Evolutionary conservation across 2,888 invertebrate genomes (phyloP).

Genomic region (Tupiocoris notatus): DNA sequence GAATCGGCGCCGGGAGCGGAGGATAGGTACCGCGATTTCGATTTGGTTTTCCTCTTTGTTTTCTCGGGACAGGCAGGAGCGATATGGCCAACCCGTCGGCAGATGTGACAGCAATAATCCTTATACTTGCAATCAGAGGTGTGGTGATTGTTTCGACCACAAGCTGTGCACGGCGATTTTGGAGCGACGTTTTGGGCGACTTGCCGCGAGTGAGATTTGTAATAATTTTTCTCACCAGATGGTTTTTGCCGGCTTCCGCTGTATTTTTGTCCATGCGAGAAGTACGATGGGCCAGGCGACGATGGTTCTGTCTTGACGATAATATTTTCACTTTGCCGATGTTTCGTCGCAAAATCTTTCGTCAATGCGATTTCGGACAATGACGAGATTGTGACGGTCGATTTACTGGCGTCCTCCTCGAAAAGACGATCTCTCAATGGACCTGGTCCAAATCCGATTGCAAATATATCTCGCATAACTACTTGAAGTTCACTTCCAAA

Average conservation of each 20-base stretch:
- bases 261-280: too few relatives aligned
- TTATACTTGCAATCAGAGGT: constrained; percentile 11
- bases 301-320: not conserved
- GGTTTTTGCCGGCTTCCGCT: not conserved
- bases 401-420: constrained; percentile 19
- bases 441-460: constrained; percentile 16
- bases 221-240: too few relatives aligned
- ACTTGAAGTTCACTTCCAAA: constrained; percentile 9
- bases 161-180: not conserved
- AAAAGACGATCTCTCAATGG: not conserved
- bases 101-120: constrained; percentile 15
- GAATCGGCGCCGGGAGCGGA: not conserved
- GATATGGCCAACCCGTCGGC: constrained; percentile 5
- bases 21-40: not conserved
- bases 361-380: constrained; percentile 11
- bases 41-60: not conserved
- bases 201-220: not conserved
- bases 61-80: constrained; percentile 19
- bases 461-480: constrained; percentile 15
- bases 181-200: not conserved
- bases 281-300: too few relatives aligned
- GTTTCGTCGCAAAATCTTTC: constrained; percentile 2
- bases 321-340: not conserved
- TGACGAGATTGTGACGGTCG: constrained; percentile 2
- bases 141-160: constrained; percentile 17